A percentile compares a stretch with the other conserved stretches of the same genome.
phyloP scores from a whole-genome alignment of 2,797 vertebrate genomes.

The Chaetodon trifasciatus region DNA sequence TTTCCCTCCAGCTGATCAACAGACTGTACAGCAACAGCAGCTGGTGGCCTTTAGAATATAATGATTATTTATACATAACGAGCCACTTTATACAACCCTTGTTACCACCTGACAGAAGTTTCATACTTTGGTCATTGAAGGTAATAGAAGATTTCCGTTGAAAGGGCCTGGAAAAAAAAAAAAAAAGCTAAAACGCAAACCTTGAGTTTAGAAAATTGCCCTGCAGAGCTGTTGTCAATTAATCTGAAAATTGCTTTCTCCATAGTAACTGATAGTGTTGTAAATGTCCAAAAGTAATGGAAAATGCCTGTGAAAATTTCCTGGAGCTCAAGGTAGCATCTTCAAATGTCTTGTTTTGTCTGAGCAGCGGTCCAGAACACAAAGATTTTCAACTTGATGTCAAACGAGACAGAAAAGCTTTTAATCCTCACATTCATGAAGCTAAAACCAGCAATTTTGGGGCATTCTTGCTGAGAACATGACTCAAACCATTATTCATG shows the following conservation, averaged over 20 bases:
- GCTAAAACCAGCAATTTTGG: background rate
- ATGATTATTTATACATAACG: no score
- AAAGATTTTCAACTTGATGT: background rate
- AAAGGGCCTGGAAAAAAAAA: no score
- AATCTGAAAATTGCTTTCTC: background rate
- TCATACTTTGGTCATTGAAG: background rate
- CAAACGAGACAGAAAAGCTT: background rate
- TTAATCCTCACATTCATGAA: background rate
- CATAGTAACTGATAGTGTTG: background rate
- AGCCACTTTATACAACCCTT: no score
- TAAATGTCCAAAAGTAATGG: background rate
- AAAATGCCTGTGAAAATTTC: background rate
- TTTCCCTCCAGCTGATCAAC: background rate
- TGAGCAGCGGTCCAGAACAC: background rate
- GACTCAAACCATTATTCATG: background rate
- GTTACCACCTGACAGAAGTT: background rate
- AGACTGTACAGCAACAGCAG: background rate
- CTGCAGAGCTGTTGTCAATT: background rate
- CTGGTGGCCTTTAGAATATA: no score
- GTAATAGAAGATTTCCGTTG: no score
- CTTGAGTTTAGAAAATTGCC: no score
- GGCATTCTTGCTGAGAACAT: background rate
- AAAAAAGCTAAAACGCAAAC: no score
- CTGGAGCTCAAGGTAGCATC: background rate
- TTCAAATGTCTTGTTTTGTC: background rate